These are phyloP conservation scores for Andrena hattorfiana DNA, from an alignment of 2,888 invertebrate genomes.

Conservation along the genomic window DNA sequence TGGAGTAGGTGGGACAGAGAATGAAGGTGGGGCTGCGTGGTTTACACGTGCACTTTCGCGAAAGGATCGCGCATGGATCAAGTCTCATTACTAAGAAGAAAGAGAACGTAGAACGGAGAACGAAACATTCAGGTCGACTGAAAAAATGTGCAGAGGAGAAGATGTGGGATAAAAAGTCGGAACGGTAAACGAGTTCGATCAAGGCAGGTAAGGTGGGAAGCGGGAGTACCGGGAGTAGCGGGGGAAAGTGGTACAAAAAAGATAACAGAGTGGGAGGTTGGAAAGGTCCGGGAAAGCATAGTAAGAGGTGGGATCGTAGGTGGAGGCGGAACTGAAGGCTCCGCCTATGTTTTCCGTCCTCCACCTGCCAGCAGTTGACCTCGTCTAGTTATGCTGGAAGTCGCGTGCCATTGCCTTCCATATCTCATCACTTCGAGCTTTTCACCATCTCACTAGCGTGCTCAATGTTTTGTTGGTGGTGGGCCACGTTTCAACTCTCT, in stretches of 20 bases:
- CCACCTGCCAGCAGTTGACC: constrained; percentile 53
- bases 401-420: constrained; percentile 51
- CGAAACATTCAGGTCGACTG: neutral
- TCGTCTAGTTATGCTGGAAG: constrained; percentile 60
- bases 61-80: constrained; percentile 51
- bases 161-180: neutral
- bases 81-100: constrained; percentile 27
- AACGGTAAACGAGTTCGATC: constrained; percentile 37
- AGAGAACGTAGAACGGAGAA: too few relatives aligned
- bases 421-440: constrained; percentile 33
- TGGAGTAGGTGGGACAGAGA: constrained; percentile 43
- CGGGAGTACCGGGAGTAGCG: neutral
- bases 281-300: constrained; percentile 67
- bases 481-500: constrained; percentile 10
- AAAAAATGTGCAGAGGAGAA: neutral
- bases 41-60: constrained; percentile 57
- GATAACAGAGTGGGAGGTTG: neutral
- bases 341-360: constrained; percentile 76
- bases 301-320: constrained; percentile 77
- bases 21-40: constrained; percentile 38
- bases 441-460: constrained; percentile 1
- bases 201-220: constrained; percentile 20
- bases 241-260: neutral
- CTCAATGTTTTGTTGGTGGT: neutral
- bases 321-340: constrained; percentile 76